phyloP scores from a whole-genome alignment of 2,888 invertebrate species.

The Hirudinaria manillensis region DNA sequence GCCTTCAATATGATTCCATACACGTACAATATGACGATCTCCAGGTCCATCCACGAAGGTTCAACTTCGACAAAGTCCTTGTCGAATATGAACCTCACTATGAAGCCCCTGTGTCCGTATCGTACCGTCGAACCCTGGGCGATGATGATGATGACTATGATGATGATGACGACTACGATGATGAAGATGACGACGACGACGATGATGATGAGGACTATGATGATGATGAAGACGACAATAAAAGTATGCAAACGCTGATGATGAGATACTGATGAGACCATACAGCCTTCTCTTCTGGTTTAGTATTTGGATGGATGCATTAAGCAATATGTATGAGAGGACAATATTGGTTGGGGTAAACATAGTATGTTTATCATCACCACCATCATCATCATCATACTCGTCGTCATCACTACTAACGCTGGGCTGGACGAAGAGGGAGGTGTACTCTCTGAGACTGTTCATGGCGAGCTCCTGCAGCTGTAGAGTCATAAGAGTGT shows the following conservation, averaged over 20 bases:
- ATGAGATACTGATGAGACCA: not conserved
- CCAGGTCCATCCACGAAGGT: constrained; percentile 63
- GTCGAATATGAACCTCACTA: constrained; percentile 53
- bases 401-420: constrained; percentile 55
- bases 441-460: constrained; percentile 71
- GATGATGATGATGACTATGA: not conserved
- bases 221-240: not conserved
- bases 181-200: not conserved
- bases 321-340: no score
- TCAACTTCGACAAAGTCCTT: constrained; percentile 54
- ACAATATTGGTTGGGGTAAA: no score
- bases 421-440: constrained; percentile 70
- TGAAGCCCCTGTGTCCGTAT: constrained; percentile 54
- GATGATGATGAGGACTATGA: not conserved
- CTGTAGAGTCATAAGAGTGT: constrained; percentile 80
- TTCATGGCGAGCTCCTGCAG: constrained; percentile 73
- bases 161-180: not conserved
- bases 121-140: constrained; percentile 50
- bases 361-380: no score
- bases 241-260: not conserved
- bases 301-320: no score
- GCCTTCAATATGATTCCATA: constrained; percentile 71
- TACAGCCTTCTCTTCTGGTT: no score
- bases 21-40: constrained; percentile 65
- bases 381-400: no score